Evolutionary conservation across 2,113 vertebrate genomes (phyloP), one percentile per base, ranked within the genome.

Genomic region (Pithys albifrons): DNA sequence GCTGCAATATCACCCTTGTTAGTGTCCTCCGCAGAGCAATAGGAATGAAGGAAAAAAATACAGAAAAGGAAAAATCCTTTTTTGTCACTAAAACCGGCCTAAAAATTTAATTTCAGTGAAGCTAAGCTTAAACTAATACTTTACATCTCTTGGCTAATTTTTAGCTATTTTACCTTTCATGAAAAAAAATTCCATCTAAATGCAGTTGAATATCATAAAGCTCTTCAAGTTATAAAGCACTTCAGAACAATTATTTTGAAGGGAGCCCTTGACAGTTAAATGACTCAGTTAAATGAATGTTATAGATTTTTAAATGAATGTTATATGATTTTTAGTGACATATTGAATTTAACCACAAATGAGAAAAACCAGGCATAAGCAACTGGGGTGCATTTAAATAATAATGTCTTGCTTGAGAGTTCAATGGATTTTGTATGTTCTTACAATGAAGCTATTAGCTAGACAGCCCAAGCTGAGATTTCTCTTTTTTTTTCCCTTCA

Each of bases 221-320:
- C 61, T 95, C 43, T 95, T 96, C 82, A 92, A 97, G 96, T 96
- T 97, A 97, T 96, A 92, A 97, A 97, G 76, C 72, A 93, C 85
- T 97, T 96, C 86, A 66, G 79, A 97, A 96, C 76, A 97, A 97
- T 95, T 98, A 95, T 81, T 97, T 97, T 95, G 78, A 97, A 96
- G 59, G 88, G 72, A 97, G 52, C 43, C 67, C 88, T 90, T 97
- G 93, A 97, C 88, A 95, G 85, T 91, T 97, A 97, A 98, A 97
- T 96, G 92, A 96, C 84, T 96, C 85, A 2, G n/a, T 91, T 97
- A 97, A 97, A 97, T 93, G 45, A 97, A 93, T 95, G 88, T 96
- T 97, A 96, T 31, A 95, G 91, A 96, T 17, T 59, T 75, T 93
- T 95, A 97, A 97, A 97, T 95, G 66, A 97, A 94, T 96, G 89